Evolutionary conservation across 1,140 invertebrate species (phyloP), one percentile per base, ranked within the genome.

Genomic region (Spodoptera litura): DNA sequence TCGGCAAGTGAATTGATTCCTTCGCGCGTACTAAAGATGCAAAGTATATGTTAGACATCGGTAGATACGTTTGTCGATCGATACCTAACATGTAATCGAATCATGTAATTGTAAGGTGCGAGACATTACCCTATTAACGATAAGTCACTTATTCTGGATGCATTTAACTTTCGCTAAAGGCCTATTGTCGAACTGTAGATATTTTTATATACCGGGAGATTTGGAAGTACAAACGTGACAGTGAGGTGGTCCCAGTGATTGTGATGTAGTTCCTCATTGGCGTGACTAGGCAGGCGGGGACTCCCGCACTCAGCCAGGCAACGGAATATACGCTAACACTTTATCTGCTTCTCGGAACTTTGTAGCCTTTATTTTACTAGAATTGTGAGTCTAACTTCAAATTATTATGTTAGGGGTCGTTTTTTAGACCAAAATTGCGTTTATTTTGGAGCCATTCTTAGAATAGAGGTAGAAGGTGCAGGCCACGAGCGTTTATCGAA

Each of bases 91-190:
- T 35, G 70, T 38, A 35, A 58, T 77, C 74, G 58, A 74, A 53
- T 80, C 75, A 66, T 66, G 62, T 84, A 66, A 76, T 79, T 78
- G 53, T 61, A 66, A 72, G 76, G 71, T 77, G 75, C 68, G 64
- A 78, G 31, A 77, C 49, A 66, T 78, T 68, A 78, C 62, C 25
- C 66, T 58, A 68, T 70, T 78, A 71, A 75, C 59, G 53, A 31
- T 66, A 66, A 77, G 51, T 59, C 64, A 78, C 15, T 59, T 58
- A 70, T 78, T 70, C 62, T 56, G 75, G 38, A 84, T 91, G 90
- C 91, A 93, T 93, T 93, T 92, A 92, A 92, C 89, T 89, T 53
- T 86, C 79, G 82, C 87, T 89, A 85, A 91, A 80, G 88, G 90
- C 91, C 90, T 93, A 93, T 81, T 52, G 80, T 89, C 78, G 82